These are phyloP conservation scores for Labia minor DNA, from an alignment of 2,888 invertebrate species.

Conservation along the genomic window DNA sequence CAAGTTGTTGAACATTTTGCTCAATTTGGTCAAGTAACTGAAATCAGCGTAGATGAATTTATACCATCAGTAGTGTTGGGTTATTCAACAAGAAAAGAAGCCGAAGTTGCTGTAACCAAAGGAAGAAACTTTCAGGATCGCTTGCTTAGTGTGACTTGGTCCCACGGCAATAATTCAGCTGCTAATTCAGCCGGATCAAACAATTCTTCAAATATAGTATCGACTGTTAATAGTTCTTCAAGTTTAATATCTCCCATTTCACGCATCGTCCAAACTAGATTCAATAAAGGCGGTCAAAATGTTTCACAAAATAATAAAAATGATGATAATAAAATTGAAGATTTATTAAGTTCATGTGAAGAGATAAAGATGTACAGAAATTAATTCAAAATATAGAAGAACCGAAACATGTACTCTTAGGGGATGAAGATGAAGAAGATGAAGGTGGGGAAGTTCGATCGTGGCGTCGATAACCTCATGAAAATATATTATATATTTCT, in stretches of 20 bases:
- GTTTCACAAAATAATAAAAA: too few relatives aligned
- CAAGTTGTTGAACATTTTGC: slow-evolving; percentile 72
- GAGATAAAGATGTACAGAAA: too few relatives aligned
- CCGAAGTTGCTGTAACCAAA: slow-evolving; percentile 64
- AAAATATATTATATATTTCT: background rate
- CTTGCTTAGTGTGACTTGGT: slow-evolving; percentile 41
- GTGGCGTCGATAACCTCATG: slow-evolving; percentile 68
- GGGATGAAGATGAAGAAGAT: slow-evolving; percentile 76
- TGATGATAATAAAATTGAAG: too few relatives aligned
- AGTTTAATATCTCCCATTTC: slow-evolving; percentile 34
- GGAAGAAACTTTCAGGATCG: slow-evolving; percentile 64
- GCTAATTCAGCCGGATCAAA: slow-evolving; percentile 31
- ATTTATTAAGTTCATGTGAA: too few relatives aligned
- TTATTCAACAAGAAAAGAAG: slow-evolving; percentile 64
- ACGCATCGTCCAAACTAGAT: slow-evolving; percentile 31
- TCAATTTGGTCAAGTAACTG: slow-evolving; percentile 79
- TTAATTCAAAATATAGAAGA: background rate
- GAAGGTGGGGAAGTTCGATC: slow-evolving; percentile 73
- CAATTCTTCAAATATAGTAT: slow-evolving; percentile 25
- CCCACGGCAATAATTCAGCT: slow-evolving; percentile 37
- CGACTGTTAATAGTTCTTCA: slow-evolving; percentile 27
- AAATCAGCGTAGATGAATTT: slow-evolving; percentile 61
- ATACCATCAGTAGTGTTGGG: slow-evolving; percentile 66
- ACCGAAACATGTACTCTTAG: slow-evolving; percentile 53
- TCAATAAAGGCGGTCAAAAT: too few relatives aligned